Evolutionary conservation across 2,888 invertebrate species (phyloP).

Genomic region (Limnephilus lunatus): DNA sequence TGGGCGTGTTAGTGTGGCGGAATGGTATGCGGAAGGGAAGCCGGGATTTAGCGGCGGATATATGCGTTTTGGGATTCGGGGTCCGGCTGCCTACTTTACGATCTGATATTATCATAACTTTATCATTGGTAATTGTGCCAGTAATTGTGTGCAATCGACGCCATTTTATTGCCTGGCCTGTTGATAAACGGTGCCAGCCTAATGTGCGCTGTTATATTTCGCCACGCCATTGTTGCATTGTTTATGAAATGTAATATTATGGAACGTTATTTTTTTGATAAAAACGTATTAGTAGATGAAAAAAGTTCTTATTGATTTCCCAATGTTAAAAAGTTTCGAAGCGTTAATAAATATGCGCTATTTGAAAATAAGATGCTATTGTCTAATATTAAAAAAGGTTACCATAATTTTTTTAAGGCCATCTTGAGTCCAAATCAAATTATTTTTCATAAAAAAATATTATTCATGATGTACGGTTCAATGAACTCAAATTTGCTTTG

Average conservation of each 20-base stretch:
- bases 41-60: slow-evolving; percentile 61
- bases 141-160: slow-evolving; percentile 64
- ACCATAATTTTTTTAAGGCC: too few relatives aligned
- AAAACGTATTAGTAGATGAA: neutral
- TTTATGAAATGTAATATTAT: neutral
- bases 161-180: slow-evolving; percentile 56
- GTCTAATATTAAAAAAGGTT: neutral
- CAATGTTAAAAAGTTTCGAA: neutral
- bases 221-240: neutral
- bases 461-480: too few relatives aligned
- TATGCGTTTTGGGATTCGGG: slow-evolving; percentile 55
- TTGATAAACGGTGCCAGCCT: slow-evolving; percentile 14
- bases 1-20: neutral
- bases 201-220: slow-evolving; percentile 7
- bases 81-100: slow-evolving; percentile 64
- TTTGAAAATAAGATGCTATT: neutral
- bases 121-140: slow-evolving; percentile 66
- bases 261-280: neutral
- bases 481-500: too few relatives aligned
- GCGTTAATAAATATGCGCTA: neutral
- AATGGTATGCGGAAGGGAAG: neutral
- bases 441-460: too few relatives aligned
- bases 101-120: slow-evolving; percentile 67
- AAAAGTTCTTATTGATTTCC: neutral
- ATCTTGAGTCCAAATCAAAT: too few relatives aligned